These are phyloP conservation scores for Laticauda laticaudata DNA, from an alignment of 2,113 vertebrate species.

Conservation along the genomic window DNA sequence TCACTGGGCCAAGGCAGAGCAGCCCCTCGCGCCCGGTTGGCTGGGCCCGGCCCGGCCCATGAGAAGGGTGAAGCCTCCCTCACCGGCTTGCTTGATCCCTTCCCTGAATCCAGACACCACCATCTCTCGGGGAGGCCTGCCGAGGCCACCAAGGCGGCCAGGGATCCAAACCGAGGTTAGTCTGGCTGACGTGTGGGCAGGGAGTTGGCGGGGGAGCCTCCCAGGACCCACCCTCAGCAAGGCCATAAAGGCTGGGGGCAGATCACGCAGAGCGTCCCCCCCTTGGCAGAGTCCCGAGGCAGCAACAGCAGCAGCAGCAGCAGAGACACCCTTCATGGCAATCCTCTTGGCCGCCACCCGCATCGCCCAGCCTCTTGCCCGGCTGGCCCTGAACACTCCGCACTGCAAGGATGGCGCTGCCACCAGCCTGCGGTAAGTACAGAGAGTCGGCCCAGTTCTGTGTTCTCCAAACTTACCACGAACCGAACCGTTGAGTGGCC, in stretches of 20 bases:
- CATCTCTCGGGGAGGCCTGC: neutral
- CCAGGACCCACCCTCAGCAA: constrained; percentile 43
- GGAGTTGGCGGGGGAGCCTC: neutral
- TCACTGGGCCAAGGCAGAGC: neutral
- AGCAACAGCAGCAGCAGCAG: constrained; percentile 20
- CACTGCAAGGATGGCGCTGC: constrained; percentile 44
- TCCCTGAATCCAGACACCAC: neutral
- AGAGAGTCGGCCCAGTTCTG: neutral
- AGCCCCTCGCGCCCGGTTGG: neutral
- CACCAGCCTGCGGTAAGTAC: constrained; percentile 59
- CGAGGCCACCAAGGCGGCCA: neutral
- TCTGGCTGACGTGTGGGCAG: neutral
- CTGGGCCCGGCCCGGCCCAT: neutral
- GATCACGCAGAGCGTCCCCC: constrained; percentile 9
- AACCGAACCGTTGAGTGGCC: neutral
- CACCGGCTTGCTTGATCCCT: neutral
- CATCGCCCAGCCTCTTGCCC: constrained; percentile 62
- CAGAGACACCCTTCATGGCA: constrained; percentile 22
- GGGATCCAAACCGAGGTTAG: neutral
- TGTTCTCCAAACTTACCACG: neutral
- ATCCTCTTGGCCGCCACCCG: constrained; percentile 63
- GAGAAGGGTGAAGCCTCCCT: neutral
- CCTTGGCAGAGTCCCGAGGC: constrained; percentile 58
- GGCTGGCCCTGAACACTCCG: constrained; percentile 51
- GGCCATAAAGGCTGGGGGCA: constrained; percentile 39